Conservation (phyloP, 2,888 invertebrate genomes). For the Polymixis flavicincta region DNA sequence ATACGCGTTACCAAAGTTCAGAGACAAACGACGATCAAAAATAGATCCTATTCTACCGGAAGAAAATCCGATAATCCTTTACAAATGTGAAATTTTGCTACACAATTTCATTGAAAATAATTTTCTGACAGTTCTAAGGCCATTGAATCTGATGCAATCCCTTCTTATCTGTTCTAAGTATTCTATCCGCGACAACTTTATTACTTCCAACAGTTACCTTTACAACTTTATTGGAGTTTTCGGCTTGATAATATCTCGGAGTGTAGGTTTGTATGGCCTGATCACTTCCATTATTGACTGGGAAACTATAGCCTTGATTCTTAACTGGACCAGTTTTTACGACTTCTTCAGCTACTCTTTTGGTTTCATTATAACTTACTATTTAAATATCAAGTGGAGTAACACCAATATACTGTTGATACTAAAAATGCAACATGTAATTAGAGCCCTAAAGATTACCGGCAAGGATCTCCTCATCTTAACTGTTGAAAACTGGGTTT, state of each 20-base stretch:
- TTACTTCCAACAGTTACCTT: constrained; percentile 24
- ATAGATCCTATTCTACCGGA: not conserved
- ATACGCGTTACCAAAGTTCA: not conserved
- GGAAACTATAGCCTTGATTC: not conserved
- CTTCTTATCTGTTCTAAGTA: constrained; percentile 27
- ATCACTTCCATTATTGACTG: not conserved
- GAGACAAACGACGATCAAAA: constrained; percentile 1
- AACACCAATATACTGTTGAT: constrained; percentile 9
- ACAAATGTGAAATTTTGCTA: constrained; percentile 27
- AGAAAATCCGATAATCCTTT: too few relatives aligned
- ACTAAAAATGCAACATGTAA: constrained; percentile 21
- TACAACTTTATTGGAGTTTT: constrained; percentile 24
- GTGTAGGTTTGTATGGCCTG: not conserved
- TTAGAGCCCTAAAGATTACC: constrained; percentile 16
- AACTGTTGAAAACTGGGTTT: constrained; percentile 28
- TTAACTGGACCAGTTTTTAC: constrained; percentile 15
- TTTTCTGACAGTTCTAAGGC: constrained; percentile 15
- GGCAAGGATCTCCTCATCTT: constrained; percentile 13
- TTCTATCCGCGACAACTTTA: constrained; percentile 36
- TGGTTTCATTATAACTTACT: constrained; percentile 29
- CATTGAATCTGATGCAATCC: constrained; percentile 27
- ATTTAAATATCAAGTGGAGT: constrained; percentile 26
- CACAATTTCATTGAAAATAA: constrained; percentile 24
- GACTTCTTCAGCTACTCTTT: constrained; percentile 20
- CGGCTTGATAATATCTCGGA: not conserved